Conservation (phyloP, 2,113 vertebrate species). For the Daubentonia madagascariensis region DNA sequence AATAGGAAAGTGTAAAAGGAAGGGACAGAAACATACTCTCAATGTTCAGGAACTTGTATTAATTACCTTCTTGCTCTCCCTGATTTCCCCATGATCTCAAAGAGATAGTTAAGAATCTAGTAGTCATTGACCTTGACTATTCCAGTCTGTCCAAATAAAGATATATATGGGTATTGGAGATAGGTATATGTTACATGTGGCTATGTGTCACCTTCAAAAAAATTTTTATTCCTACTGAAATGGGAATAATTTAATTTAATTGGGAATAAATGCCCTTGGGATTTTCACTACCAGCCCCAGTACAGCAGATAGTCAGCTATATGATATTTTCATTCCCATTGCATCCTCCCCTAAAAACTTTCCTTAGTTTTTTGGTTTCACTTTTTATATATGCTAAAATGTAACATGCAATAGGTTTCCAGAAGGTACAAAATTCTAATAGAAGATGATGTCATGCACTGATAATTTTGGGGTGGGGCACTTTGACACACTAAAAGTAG, state of each 20-base stretch:
- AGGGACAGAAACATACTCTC: not conserved
- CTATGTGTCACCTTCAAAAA: not conserved
- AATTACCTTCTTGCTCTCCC: slow-evolving; percentile 16
- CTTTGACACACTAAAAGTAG: not conserved
- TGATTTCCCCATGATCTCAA: not conserved
- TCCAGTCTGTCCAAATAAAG: slow-evolving; percentile 56
- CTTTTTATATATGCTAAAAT: not conserved
- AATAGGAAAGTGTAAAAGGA: slow-evolving; percentile 40
- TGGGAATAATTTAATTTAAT: not conserved
- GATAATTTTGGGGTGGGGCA: not conserved
- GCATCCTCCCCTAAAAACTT: not conserved
- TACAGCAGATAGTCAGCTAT: not conserved
- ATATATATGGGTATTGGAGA: slow-evolving; percentile 75
- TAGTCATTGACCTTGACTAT: not conserved
- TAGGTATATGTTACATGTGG: slow-evolving; percentile 53
- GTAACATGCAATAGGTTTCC: not conserved
- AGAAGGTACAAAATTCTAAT: not conserved
- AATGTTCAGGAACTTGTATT: slow-evolving; percentile 2
- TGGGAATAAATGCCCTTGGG: not conserved
- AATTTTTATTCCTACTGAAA: not conserved
- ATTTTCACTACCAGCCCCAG: not conserved
- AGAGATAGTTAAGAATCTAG: slow-evolving; percentile 22
- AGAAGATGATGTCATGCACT: not conserved
- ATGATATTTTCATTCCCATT: not conserved
- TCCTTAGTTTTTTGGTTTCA: not conserved